Conservation (phyloP, 2,113 vertebrate genomes). For the Zeus faber region DNA sequence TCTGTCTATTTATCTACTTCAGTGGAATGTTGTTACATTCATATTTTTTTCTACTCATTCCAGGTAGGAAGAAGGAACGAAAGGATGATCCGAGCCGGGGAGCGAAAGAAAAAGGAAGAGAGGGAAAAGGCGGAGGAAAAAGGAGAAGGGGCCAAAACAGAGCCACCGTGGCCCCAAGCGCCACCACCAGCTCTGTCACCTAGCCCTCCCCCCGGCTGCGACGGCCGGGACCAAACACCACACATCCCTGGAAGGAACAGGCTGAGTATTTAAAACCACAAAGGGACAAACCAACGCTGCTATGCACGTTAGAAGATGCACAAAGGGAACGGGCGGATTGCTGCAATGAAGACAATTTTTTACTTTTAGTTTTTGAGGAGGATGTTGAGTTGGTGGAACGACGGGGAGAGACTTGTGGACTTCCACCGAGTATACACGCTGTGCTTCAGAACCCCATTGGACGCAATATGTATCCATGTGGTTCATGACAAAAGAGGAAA, state of each 20-base stretch:
- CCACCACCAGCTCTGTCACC: slow-evolving; percentile 74
- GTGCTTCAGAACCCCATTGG: no score
- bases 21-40: no score
- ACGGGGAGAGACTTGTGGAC: slow-evolving; percentile 36
- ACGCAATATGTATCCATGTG: no score
- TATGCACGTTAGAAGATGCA: slow-evolving; percentile 63
- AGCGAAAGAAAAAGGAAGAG: slow-evolving; percentile 48
- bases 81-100: slow-evolving; percentile 27
- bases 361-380: no score
- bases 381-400: no score
- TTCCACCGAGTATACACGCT: no score
- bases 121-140: slow-evolving; percentile 74
- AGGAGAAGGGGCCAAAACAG: slow-evolving; percentile 77
- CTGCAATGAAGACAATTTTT: slow-evolving; percentile 49
- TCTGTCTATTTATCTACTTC: background rate
- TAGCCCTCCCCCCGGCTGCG: slow-evolving; percentile 41
- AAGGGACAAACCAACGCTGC: slow-evolving; percentile 68
- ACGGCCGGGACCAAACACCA: slow-evolving; percentile 9
- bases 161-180: slow-evolving; percentile 63
- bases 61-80: slow-evolving; percentile 61
- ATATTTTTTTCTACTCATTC: no score
- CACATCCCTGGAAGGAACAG: background rate
- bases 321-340: slow-evolving; percentile 66
- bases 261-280: slow-evolving; percentile 27
- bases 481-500: no score